Conservation (phyloP, 1,140 invertebrate genomes). For the Drosophila ananassae region DNA sequence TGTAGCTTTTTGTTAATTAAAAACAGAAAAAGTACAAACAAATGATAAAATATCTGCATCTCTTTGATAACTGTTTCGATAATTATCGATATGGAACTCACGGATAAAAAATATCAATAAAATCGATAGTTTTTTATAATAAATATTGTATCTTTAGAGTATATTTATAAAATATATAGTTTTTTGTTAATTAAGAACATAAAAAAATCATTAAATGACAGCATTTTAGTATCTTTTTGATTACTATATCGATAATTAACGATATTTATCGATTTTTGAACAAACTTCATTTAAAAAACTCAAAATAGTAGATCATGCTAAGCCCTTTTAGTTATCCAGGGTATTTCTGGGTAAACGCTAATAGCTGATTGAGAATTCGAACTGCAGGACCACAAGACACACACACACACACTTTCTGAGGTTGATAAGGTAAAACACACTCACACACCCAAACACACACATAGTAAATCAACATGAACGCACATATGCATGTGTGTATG, state of each 20-base stretch:
- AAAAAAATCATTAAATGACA: too few relatives aligned
- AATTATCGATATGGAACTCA: not conserved
- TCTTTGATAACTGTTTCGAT: too few relatives aligned
- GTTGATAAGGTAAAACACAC: slow-evolving; percentile 3
- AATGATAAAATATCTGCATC: too few relatives aligned
- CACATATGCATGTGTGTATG: slow-evolving; percentile 24
- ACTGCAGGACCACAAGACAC: slow-evolving; percentile 27
- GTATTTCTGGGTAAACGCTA: slow-evolving; percentile 37
- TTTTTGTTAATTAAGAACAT: too few relatives aligned
- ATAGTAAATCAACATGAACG: slow-evolving; percentile 55
- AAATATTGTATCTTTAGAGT: not conserved
- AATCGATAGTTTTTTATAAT: not conserved
- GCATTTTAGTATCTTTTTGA: too few relatives aligned
- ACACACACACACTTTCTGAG: slow-evolving; percentile 13
- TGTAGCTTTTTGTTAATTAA: too few relatives aligned
- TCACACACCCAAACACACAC: slow-evolving; percentile 23
- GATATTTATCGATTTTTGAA: not conserved
- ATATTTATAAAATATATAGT: too few relatives aligned
- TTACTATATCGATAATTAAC: not conserved
- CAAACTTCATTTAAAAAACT: not conserved
- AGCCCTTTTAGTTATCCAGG: not conserved
- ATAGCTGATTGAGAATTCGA: slow-evolving; percentile 50
- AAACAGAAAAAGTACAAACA: too few relatives aligned
- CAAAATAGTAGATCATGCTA: not conserved
- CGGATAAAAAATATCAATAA: too few relatives aligned